Evolutionary conservation across 1,140 invertebrate genomes (phyloP).

Genomic region (Panagrolaimus sp.): DNA sequence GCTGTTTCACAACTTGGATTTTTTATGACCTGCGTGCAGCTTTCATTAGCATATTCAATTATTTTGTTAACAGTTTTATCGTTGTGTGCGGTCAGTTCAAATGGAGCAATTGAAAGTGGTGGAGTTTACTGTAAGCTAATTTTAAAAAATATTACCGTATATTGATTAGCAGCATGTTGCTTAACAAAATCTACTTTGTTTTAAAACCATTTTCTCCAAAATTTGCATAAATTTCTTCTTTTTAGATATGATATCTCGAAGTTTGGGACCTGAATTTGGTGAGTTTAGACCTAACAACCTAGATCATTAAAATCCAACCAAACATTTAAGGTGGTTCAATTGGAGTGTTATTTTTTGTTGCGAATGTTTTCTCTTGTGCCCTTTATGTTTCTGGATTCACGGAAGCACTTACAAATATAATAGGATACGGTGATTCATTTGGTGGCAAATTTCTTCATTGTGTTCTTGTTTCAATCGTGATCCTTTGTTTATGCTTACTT

Average conservation of each 20-base stretch:
- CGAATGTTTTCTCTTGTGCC: constrained; percentile 68
- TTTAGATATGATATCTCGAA: constrained; percentile 86
- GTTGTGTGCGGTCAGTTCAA: constrained; percentile 95
- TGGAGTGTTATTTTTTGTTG: constrained; percentile 95
- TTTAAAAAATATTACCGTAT: constrained; percentile 22
- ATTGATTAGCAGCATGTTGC: not conserved
- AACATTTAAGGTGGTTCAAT: too few relatives aligned
- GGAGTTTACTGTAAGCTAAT: constrained; percentile 84
- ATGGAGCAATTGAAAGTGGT: constrained; percentile 95
- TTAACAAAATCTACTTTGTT: constrained; percentile 2
- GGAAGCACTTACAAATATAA: constrained; percentile 56
- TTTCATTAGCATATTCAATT: constrained; percentile 86
- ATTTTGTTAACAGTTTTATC: constrained; percentile 90
- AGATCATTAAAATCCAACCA: too few relatives aligned
- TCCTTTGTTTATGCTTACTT: constrained; percentile 81
- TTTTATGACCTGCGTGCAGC: constrained; percentile 76
- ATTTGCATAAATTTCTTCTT: too few relatives aligned
- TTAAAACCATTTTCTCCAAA: constrained; percentile 26
- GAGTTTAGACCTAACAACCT: too few relatives aligned
- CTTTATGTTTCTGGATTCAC: constrained; percentile 58
- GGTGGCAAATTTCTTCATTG: constrained; percentile 90
- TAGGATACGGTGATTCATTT: constrained; percentile 48
- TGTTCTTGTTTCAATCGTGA: constrained; percentile 75
- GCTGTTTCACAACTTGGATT: constrained; percentile 92
- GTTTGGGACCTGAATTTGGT: constrained; percentile 94